These are phyloP conservation scores for Dysidea cf. avara DNA, from an alignment of 37 sponge, comb jelly and placozoan genomes.

Conservation along the genomic window DNA sequence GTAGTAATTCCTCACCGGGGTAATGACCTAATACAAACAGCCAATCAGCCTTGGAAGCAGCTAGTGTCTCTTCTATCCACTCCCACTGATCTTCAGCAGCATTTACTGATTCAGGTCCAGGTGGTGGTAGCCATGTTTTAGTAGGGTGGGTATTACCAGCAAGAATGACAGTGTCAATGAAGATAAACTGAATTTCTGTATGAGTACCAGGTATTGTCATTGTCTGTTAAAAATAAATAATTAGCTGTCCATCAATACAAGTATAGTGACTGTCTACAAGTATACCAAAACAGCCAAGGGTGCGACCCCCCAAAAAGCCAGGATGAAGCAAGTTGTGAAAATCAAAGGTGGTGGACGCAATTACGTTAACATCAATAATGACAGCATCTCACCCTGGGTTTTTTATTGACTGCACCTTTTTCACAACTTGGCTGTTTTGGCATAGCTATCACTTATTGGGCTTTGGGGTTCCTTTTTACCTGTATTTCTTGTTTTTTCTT, in stretches of 20 bases:
- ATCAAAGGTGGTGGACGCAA: no score
- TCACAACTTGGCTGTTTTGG: no score
- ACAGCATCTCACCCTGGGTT: no score
- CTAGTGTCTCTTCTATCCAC: conserved; percentile 79
- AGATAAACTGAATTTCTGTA: conserved; percentile 68
- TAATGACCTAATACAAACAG: conserved; percentile 82
- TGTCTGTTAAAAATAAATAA: conserved; percentile 13
- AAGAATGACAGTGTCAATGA: conserved; percentile 85
- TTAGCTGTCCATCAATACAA: no score
- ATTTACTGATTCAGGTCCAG: conserved; percentile 30
- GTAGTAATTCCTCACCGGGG: conserved; percentile 84
- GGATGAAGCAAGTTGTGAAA: no score
- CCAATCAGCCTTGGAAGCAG: conserved; percentile 59
- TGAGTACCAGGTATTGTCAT: conserved; percentile 43
- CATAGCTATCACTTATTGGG: no score
- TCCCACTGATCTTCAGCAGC: conserved; percentile 66
- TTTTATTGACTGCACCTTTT: no score
- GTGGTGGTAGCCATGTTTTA: conserved; percentile 41
- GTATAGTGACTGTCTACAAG: no score
- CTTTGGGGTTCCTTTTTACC: no score
- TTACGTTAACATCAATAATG: no score
- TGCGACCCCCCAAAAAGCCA: no score
- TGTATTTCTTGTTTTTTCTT: no score
- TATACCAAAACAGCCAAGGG: background rate
- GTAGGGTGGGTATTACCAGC: conserved; percentile 71